Evolutionary conservation across 2,797 vertebrate species (phyloP).

Genomic region (Falco berigora): DNA sequence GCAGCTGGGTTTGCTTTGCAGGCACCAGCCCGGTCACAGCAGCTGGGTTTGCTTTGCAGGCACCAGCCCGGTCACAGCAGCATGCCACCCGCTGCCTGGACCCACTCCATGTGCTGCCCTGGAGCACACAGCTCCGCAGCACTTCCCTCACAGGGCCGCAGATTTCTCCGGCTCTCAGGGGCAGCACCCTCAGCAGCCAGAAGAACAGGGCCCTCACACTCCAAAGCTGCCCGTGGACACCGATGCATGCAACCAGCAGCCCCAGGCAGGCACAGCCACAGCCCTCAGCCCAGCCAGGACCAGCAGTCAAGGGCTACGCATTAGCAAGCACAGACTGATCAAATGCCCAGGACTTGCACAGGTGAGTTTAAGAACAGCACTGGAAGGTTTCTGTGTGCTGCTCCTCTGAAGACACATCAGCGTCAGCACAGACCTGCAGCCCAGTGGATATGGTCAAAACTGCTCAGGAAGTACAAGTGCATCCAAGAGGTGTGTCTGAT

Average conservation of each 20-base stretch:
- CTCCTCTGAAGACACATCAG: background rate
- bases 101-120: background rate
- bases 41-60: too few relatives aligned
- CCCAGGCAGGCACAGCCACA: background rate
- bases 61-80: background rate
- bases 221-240: background rate
- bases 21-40: background rate
- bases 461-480: background rate
- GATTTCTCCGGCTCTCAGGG: background rate
- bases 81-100: fast-evolving
- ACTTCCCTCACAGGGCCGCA: fast-evolving
- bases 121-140: background rate
- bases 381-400: background rate
- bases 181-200: background rate
- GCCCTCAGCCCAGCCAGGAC: background rate
- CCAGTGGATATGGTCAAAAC: background rate
- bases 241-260: background rate
- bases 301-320: background rate
- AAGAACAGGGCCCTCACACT: background rate
- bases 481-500: fast-evolving
- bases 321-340: background rate
- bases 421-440: background rate
- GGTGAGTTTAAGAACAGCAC: background rate
- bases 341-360: background rate
- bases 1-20: background rate